A percentile compares a stretch with the other conserved stretches of the same genome.
Conservation (phyloP, 2,113 vertebrate genomes). For the Acanthochromis polyacanthus region DNA sequence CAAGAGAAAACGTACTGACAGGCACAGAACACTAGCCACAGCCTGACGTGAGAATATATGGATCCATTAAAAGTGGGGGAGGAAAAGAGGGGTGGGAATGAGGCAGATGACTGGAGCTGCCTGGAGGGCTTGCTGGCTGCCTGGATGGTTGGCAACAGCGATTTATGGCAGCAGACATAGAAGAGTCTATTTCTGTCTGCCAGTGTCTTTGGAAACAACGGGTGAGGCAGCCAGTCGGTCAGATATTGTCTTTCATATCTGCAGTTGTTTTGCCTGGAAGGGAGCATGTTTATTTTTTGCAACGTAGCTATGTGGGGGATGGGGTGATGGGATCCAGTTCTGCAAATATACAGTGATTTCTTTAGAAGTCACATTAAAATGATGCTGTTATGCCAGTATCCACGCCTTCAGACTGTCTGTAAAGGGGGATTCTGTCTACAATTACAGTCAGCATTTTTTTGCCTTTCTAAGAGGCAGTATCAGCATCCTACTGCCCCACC, state of each 20-base stretch:
- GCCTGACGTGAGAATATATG: slow-evolving; percentile 59
- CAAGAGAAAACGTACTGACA: slow-evolving; percentile 44
- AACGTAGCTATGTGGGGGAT: slow-evolving; percentile 9
- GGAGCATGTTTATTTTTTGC: slow-evolving; percentile 58
- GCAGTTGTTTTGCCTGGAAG: slow-evolving; percentile 61
- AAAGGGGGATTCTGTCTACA: background rate
- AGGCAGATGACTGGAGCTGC: slow-evolving; percentile 51
- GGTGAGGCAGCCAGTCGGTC: slow-evolving; percentile 41
- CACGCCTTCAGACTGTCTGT: slow-evolving; percentile 31
- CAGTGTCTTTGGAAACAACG: slow-evolving; percentile 75
- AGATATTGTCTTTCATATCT: slow-evolving; percentile 70
- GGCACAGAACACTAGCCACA: slow-evolving; percentile 52
- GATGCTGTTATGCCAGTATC: slow-evolving; percentile 24
- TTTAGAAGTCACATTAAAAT: slow-evolving; percentile 30
- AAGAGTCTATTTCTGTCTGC: slow-evolving; percentile 83
- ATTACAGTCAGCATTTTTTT: slow-evolving; percentile 46
- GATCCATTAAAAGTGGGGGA: slow-evolving; percentile 57
- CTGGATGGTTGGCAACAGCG: slow-evolving; percentile 64
- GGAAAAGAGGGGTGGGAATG: slow-evolving; percentile 24
- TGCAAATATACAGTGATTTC: background rate
- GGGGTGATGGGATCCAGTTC: slow-evolving; percentile 1
- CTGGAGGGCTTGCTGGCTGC: slow-evolving; percentile 51
- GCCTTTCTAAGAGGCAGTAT: slow-evolving; percentile 8
- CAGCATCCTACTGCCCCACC: slow-evolving; percentile 2
- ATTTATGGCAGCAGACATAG: slow-evolving; percentile 79